Evolutionary conservation across 2,113 vertebrate species (phyloP), one percentile per base, ranked within the genome.

Genomic region (Grallaria varia): DNA sequence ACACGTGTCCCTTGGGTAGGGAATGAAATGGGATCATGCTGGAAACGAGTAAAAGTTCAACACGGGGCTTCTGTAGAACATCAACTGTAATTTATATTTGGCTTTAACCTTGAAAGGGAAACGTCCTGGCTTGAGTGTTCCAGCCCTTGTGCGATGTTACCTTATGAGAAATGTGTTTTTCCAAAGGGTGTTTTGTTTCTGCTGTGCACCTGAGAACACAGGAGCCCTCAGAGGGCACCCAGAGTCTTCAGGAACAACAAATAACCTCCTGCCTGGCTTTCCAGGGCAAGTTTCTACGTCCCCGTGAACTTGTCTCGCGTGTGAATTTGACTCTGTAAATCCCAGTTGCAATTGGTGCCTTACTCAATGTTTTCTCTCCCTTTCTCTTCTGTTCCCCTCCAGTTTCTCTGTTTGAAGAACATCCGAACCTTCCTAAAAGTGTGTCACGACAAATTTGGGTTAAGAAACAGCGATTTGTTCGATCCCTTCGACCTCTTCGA

Each of bases 361-460:
- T 3, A 3, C 45, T 94, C 28, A 92, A 92, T 45, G 13, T 47
- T 30, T 8, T 4, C 33, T 4, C 6, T 27, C 16, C 27, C 9
- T 18, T 37, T 37, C 6, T 79, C 33, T 83, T 67, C 72, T 62
- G 83, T 82, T 39, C 60, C 39, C 20, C 21, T 39, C 4, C 95
- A 99, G 99, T 99, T 99, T 84, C 98, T 99, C 82, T 99, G 99
- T 44, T 39, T 99, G 98, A 99, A 99, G 98, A 99, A 99, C 95
- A 99, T 99, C 89, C 97, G 99, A 40, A 99, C 99, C 4, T 99
- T 99, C 97, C 98, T 99, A 1, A 99, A 99, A 94, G 99, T 99
- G 74, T 99, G 99, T 81, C 99, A 99, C 0, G 99, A 99, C 93
- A 99, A 99, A 84, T 99, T 99, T 4, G 99, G 98, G 30, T 96